phyloP scores from a whole-genome alignment of 2,888 invertebrate species.

The Cheilosia grossa region DNA sequence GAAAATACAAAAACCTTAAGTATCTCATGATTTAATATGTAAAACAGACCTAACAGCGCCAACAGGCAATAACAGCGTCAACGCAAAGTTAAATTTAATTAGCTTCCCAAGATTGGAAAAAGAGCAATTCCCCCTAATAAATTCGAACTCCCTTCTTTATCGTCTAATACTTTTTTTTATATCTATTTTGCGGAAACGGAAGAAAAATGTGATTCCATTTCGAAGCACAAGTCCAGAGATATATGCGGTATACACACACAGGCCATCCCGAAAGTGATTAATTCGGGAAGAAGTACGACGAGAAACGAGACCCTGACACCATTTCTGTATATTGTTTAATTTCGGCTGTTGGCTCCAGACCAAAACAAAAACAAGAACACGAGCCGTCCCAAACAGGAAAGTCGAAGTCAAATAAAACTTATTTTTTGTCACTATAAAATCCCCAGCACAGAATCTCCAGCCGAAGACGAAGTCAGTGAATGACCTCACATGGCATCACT shows the following conservation, averaged over 20 bases:
- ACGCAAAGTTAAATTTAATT: slow-evolving; percentile 42
- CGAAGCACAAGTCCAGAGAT: neutral
- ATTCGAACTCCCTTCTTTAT: slow-evolving; percentile 9
- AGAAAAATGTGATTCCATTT: slow-evolving; percentile 23
- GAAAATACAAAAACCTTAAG: slow-evolving; percentile 18
- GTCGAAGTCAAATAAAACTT: slow-evolving; percentile 37
- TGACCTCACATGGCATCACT: slow-evolving; percentile 49
- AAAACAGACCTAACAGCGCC: slow-evolving; percentile 51
- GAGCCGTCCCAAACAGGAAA: slow-evolving; percentile 32
- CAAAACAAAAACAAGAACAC: slow-evolving; percentile 41
- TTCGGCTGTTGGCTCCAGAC: slow-evolving; percentile 11
- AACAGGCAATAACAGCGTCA: slow-evolving; percentile 60
- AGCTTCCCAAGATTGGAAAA: slow-evolving; percentile 37
- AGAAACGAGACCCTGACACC: slow-evolving; percentile 66
- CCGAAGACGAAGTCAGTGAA: slow-evolving; percentile 48
- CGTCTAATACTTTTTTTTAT: neutral
- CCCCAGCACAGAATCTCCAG: slow-evolving; percentile 34
- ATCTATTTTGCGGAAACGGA: slow-evolving; percentile 31
- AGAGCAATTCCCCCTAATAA: slow-evolving; percentile 23
- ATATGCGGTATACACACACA: neutral
- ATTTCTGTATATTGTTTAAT: slow-evolving; percentile 23
- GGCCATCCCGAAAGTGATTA: slow-evolving; percentile 43
- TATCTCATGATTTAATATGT: slow-evolving; percentile 48
- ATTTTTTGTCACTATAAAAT: slow-evolving; percentile 47
- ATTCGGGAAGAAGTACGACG: slow-evolving; percentile 41